Conservation (phyloP, 2,797 vertebrate species). For the Tauraco hartlaubi region DNA sequence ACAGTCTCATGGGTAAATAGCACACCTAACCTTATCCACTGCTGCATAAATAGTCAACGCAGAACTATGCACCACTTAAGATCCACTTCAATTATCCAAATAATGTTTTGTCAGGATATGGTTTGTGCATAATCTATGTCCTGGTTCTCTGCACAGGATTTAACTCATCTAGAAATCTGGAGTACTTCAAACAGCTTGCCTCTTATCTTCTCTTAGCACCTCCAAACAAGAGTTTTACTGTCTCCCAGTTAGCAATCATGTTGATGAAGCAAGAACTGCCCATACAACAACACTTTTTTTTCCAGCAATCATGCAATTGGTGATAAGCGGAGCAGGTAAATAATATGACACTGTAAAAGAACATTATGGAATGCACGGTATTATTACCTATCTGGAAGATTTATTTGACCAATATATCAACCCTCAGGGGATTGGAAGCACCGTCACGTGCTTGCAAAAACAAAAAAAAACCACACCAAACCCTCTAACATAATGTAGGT, state of each 20-base stretch:
- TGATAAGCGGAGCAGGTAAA: slow-evolving; percentile 13
- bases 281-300: not conserved
- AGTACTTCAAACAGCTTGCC: not conserved
- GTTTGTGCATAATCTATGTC: not conserved
- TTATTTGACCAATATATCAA: slow-evolving; percentile 37
- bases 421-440: not conserved
- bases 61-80: not conserved
- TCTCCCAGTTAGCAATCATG: not conserved
- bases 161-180: not conserved
- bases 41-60: not conserved
- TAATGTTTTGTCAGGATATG: not conserved
- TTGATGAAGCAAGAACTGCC: not conserved
- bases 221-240: not conserved
- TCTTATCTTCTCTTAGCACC: not conserved
- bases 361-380: not conserved
- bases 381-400: slow-evolving; percentile 41
- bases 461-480: not conserved
- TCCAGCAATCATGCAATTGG: not conserved
- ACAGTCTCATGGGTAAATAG: not conserved
- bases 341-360: not conserved
- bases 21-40: not conserved
- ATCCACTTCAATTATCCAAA: not conserved
- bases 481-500: not conserved
- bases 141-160: not conserved
- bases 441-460: not conserved